Evolutionary conservation across 2,888 invertebrate species (phyloP), one percentile per base, ranked within the genome.

Genomic region (Hydroisotoma schaefferi): DNA sequence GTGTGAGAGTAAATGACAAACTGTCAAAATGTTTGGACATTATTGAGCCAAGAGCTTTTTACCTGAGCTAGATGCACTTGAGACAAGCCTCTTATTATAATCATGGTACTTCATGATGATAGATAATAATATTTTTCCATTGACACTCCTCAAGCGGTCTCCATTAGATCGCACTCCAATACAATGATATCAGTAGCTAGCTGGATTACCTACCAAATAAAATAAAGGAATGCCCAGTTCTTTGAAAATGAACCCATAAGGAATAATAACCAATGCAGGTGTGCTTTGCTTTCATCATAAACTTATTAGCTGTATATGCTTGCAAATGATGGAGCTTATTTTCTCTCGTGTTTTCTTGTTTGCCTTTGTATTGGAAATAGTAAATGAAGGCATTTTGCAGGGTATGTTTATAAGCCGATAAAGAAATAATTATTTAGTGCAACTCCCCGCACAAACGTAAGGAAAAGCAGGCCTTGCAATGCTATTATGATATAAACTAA

Each of bases 1-100:
- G 6, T 33, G 15, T 5, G 8, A 18, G n/a, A n/a, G n/a, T n/a
- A n/a, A n/a, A 33, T 46, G 2, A 46, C 12, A 5, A 22, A 46
- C 46, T 46, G 46, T 46, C 46, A 46, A 22, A 46, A 46, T 46
- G 20, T 46, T 46, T 46, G 46, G 46, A 46, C 46, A 5, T 23
- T 46, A 23, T 46, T 12, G 6, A 46, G 8, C 15, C 6, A 23
- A 23, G 10, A 6, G 12, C 20, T 25, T 46, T 46, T 46, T 46
- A 46, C 12, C 23, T 3, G 12, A 5, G 25, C 4, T 18, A 5
- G 40, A 40, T 20, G 40, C 20, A 40, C 40, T 40, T 40, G 5
- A 40, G 40, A 40, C 40, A 15, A 40, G 8, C 3, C 40, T 40
- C 3, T 40, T 40, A 15, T 15, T 40, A 40, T 40, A 15, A 40